phyloP scores from a whole-genome alignment of 2,888 invertebrate genomes.

The Parnassius glacialis region DNA sequence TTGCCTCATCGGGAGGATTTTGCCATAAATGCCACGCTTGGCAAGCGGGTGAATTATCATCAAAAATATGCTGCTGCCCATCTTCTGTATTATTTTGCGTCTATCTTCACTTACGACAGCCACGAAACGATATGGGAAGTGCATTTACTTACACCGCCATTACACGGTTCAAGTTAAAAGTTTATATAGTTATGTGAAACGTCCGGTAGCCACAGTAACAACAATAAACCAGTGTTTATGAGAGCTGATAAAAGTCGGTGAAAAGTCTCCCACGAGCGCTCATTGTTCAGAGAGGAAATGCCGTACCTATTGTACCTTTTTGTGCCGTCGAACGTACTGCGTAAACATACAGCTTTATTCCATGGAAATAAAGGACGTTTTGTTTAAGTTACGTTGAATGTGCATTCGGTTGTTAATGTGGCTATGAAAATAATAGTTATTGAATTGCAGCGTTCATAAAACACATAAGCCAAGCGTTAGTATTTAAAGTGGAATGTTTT shows the following conservation, averaged over 20 bases:
- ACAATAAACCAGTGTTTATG: conserved; percentile 1
- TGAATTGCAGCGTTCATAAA: neutral
- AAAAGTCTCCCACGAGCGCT: conserved; percentile 21
- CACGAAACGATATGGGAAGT: too few relatives aligned
- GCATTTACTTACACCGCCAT: neutral
- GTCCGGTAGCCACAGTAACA: conserved; percentile 11
- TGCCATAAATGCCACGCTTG: too few relatives aligned
- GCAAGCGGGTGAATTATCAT: too few relatives aligned
- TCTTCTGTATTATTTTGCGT: too few relatives aligned
- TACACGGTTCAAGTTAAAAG: too few relatives aligned
- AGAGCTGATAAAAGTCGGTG: conserved; percentile 5
- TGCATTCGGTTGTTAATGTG: neutral
- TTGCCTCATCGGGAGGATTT: too few relatives aligned
- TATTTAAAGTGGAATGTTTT: too few relatives aligned
- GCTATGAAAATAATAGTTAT: neutral
- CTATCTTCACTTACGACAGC: too few relatives aligned
- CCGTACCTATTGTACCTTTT: conserved; percentile 14
- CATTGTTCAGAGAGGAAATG: conserved; percentile 24
- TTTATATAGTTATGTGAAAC: neutral
- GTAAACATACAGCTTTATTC: neutral
- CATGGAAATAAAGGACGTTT: neutral
- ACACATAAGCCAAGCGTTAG: neutral
- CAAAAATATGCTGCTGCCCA: too few relatives aligned
- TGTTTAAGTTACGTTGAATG: too few relatives aligned
- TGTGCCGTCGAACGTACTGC: neutral